phyloP scores from a whole-genome alignment of 2,797 vertebrate species.

The Gymnothorax reevesii region DNA sequence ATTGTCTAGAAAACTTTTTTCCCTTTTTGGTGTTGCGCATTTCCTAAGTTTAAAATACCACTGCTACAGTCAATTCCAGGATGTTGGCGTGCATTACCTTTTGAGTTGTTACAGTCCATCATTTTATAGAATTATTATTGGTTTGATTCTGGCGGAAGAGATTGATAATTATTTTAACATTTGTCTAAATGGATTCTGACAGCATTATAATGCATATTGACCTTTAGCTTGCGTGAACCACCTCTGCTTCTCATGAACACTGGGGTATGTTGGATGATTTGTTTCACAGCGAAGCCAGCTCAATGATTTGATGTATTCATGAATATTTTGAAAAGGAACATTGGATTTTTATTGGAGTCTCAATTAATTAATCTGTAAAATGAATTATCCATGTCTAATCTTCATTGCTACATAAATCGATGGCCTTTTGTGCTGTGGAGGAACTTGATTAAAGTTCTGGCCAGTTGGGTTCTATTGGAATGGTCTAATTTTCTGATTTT shows the following conservation, averaged over 20 bases:
- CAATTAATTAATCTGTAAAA: neutral
- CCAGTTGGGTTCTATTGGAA: neutral
- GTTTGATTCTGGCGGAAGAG: neutral
- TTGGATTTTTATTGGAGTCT: neutral
- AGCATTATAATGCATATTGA: neutral
- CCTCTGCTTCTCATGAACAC: neutral
- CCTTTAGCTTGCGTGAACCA: neutral
- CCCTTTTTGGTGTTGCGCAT: neutral
- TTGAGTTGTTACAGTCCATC: neutral
- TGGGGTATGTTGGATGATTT: neutral
- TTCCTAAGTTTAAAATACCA: neutral
- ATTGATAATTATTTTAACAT: neutral
- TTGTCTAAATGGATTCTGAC: neutral
- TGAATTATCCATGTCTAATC: neutral
- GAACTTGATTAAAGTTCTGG: neutral
- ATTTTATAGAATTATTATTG: neutral
- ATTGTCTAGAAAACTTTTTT: neutral
- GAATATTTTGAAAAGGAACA: neutral
- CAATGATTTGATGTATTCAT: neutral
- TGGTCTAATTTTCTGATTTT: neutral
- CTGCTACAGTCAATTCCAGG: neutral
- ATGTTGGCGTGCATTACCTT: neutral
- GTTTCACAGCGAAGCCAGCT: neutral
- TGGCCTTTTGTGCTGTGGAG: neutral
- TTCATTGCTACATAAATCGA: neutral